A percentile compares a stretch with the other conserved stretches of the same genome.
Evolutionary conservation across 1,140 invertebrate species (phyloP).

Genomic region (Meloidogyne exigua): DNA sequence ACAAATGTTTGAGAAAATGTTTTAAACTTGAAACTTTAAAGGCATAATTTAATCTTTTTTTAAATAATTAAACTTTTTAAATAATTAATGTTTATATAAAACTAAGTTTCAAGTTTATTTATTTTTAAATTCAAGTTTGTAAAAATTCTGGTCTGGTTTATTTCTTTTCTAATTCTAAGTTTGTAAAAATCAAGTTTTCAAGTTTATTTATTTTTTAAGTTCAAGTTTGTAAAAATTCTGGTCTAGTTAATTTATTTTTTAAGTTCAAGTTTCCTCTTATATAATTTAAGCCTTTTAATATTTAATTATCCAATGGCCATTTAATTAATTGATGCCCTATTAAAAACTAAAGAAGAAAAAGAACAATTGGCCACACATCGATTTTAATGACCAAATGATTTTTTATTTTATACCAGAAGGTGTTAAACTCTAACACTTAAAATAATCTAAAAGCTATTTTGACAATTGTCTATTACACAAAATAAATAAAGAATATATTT

Average conservation of each 20-base stretch:
- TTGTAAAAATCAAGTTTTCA: no score
- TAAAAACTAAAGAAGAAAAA: not conserved
- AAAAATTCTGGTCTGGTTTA: no score
- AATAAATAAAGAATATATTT: not conserved
- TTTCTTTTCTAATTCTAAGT: not conserved
- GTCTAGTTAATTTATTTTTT: no score
- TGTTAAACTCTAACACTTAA: not conserved
- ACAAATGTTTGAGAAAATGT: not conserved
- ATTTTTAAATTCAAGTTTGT: not conserved
- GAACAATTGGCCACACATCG: not conserved
- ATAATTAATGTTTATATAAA: no score
- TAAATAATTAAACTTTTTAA: no score
- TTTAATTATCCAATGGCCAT: not conserved
- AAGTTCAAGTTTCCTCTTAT: not conserved
- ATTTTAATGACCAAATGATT: slow-evolving; percentile 3
- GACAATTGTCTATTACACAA: not conserved
- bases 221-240: not conserved
- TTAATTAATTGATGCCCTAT: not conserved
- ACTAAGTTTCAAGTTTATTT: not conserved
- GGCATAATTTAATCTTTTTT: no score
- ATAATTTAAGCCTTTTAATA: not conserved
- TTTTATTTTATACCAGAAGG: not conserved
- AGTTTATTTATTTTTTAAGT: no score
- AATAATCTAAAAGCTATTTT: not conserved
- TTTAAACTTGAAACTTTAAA: not conserved